Evolutionary conservation across 2,888 invertebrate genomes (phyloP), one percentile per base, ranked within the genome.

Genomic region (Selenia dentaria): DNA sequence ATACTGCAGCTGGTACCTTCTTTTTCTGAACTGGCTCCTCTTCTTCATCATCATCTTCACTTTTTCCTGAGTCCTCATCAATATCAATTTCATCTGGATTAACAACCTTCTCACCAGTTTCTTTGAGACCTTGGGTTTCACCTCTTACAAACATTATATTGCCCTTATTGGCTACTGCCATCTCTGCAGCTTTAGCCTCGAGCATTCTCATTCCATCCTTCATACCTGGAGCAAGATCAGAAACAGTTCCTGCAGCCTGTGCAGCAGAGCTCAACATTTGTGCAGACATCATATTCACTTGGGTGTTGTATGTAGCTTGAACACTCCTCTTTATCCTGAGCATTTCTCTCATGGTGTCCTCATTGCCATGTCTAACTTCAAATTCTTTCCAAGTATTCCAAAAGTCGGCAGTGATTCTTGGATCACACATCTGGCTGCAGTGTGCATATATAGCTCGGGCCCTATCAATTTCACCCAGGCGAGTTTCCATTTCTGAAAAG

Each of bases 321-420:
- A 99, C 97, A 71, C 98, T 98, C 63, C 99, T 94, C 87, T 99
- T 98, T 55, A 99, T 98, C 67, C 99, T 93, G 63, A 99, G 90
- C 99, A 99, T 99, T 91, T 99, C 99, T 31, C 99, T 92, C 94
- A 99, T 98, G 0, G 99, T 99, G 74, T 99, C 99, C 82, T 99
- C 99, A 86, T 99, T 99, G 9, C 99, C 99, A 84, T 99, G 99
- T 33, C 97, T 94, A 10, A 99, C 97, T 91, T 99, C 99, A 90
- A 99, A 99, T 70, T 99, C 98, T 79, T 99, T 98, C 99, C 99
- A 99, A 0, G 97, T 96, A 74, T 97, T 96, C 99, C 99, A 99
- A 83, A 99, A 99, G 43, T 96, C 95, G 0, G 94, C 93, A 2
- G 98, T 97, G 5, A 98, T 98, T 75, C 99, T 93, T 1, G 99